Percentiles rank a stretch among this genome's conserved stretches.
Conservation (phyloP, 2,113 vertebrate genomes). For the Serilophus lunatus region DNA sequence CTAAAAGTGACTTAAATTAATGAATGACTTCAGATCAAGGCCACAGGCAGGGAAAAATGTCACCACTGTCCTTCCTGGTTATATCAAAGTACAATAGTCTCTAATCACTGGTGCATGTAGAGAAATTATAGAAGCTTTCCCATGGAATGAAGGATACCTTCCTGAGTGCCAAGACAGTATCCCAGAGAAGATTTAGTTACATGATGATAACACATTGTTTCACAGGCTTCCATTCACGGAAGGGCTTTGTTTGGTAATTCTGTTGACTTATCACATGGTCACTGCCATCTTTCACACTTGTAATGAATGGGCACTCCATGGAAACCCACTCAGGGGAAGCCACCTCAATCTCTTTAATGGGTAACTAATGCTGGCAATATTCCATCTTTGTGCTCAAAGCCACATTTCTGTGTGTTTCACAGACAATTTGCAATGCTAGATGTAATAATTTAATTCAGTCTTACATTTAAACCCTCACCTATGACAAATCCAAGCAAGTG, state of each 20-base stretch:
- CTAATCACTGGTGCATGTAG: accelerated
- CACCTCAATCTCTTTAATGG: neutral
- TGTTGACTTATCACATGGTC: neutral
- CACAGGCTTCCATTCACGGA: neutral
- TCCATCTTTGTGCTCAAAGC: neutral
- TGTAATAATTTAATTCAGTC: neutral
- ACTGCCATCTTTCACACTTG: neutral
- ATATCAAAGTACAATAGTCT: accelerated
- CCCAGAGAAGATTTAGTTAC: neutral
- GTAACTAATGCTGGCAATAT: accelerated
- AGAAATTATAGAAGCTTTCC: neutral
- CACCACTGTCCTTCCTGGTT: neutral
- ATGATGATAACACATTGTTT: neutral
- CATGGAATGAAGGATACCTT: neutral
- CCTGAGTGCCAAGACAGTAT: neutral
- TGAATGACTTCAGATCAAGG: neutral
- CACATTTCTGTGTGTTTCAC: neutral
- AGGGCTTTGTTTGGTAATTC: neutral
- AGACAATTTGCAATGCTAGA: neutral
- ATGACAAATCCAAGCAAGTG: neutral
- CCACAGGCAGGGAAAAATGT: neutral
- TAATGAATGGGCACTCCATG: accelerated
- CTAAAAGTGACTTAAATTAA: neutral
- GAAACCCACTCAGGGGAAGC: neutral
- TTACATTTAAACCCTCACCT: neutral